Evolutionary conservation across 2,113 vertebrate species (phyloP), one percentile per base, ranked within the genome.

Genomic region (Melozone crissalis): DNA sequence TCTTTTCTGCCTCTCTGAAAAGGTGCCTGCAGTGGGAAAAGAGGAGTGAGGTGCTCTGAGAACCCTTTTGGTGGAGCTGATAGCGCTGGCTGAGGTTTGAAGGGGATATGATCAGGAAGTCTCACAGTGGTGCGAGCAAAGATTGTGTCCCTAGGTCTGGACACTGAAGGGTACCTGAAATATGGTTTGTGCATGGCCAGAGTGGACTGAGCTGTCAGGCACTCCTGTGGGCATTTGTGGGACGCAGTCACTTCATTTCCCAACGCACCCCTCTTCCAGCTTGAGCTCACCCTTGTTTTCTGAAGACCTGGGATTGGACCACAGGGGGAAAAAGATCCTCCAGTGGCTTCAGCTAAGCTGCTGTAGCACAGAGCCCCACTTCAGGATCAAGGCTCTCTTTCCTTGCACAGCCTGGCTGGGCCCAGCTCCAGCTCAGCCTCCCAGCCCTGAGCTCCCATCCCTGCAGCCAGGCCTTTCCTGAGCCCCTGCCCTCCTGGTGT

Each of bases 121-220:
- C 9, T 5, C 5, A 35, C 5, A 16, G 37, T 24, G 57, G 9
- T 52, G 10, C 1, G 1, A 76, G 57, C 31, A 59, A 46, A 41
- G 37, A 15, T 11, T 59, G n/a, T 13, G 12, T 58, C 22, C 33
- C 24, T 28, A 3, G 10, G 21, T 39, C 67, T 28, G n/a, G 15
- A 49, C 9, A 37, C 30, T 49, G 35, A 33, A 67, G 46, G 46
- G 35, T 54, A 55, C 20, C 37, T 49, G 39, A 44, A 44, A 33
- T 11, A 12, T 0, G 5, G 18, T 3, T 24, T 3, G 1, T 9
- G 23, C 1, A 0, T 43, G 67, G 26, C 43, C 57, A 30, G 52
- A 47, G 47, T 31, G 30, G 30, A 41, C 26, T 4, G 24, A 55
- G 35, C 41, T 27, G 31, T 37, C 13, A 35, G 37, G 18, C 6